Percentiles rank a stretch among this genome's conserved stretches.
Conservation (phyloP, 2,113 vertebrate species). For the Urocynchramus pylzowi region DNA sequence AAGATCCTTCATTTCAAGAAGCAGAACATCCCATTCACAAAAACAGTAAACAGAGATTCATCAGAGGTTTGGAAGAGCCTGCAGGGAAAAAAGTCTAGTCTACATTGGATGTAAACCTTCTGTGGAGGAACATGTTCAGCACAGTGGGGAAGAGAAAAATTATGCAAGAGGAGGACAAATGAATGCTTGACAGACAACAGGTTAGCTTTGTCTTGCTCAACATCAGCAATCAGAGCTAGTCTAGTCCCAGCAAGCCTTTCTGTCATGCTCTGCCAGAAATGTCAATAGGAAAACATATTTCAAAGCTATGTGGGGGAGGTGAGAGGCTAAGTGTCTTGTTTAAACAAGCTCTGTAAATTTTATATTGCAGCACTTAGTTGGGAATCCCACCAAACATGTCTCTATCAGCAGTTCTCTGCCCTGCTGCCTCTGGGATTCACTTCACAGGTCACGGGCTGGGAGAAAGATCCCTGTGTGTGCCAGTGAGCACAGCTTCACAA, state of each 20-base stretch:
- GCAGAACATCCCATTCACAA: background rate
- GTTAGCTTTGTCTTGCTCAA: background rate
- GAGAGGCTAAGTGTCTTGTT: background rate
- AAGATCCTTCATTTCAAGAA: background rate
- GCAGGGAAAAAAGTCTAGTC: background rate
- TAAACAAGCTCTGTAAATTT: background rate
- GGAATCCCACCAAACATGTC: background rate
- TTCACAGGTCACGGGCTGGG: accelerated
- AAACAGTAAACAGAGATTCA: background rate
- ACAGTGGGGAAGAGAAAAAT: background rate
- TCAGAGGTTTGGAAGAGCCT: background rate
- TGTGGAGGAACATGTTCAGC: background rate
- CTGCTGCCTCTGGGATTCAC: background rate
- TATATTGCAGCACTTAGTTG: background rate
- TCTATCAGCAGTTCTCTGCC: background rate
- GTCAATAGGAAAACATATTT: background rate
- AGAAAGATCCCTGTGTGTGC: background rate
- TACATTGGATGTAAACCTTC: background rate
- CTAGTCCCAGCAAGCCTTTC: background rate
- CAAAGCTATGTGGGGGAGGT: background rate
- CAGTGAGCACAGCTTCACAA: accelerated
- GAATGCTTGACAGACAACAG: background rate
- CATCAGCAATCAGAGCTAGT: background rate
- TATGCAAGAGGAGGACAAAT: background rate
- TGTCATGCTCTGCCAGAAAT: background rate